Percentiles rank a stretch among this genome's conserved stretches.
Conservation (phyloP, 2,888 invertebrate genomes). For the Druceiella hillmani region DNA sequence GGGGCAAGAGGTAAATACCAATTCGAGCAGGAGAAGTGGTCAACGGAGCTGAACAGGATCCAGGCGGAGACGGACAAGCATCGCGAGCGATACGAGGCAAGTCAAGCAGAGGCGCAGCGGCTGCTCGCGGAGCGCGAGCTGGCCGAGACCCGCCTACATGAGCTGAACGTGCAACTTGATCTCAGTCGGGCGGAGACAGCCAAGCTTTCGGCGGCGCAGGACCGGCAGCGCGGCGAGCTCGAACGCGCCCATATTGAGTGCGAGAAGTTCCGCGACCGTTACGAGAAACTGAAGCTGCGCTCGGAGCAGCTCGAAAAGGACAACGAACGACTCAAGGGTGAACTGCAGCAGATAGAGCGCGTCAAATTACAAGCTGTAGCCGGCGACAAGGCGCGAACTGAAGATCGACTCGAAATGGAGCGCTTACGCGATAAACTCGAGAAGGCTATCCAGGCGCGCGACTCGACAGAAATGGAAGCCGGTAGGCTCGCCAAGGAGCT, state of each 20-base stretch:
- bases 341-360: constrained; percentile 65
- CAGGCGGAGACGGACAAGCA: constrained; percentile 68
- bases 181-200: constrained; percentile 71
- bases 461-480: constrained; percentile 81
- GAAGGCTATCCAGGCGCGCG: constrained; percentile 75
- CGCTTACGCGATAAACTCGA: constrained; percentile 80
- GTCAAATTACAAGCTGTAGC: constrained; percentile 63
- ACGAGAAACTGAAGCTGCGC: constrained; percentile 74
- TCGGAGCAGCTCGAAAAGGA: constrained; percentile 64
- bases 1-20: constrained; percentile 60
- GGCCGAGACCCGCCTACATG: constrained; percentile 66
- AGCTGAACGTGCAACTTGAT: constrained; percentile 75
- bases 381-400: constrained; percentile 59
- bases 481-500: constrained; percentile 78
- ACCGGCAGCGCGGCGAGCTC: constrained; percentile 73
- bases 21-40: constrained; percentile 53
- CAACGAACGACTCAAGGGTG: constrained; percentile 46
- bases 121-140: constrained; percentile 58
- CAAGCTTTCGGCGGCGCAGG: constrained; percentile 68
- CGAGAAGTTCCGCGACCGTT: constrained; percentile 81
- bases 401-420: constrained; percentile 75
- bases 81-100: constrained; percentile 68
- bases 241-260: constrained; percentile 84
- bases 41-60: constrained; percentile 66
- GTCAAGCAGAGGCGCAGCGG: constrained; percentile 70